These are phyloP conservation scores for Seriola aureovittata DNA, from an alignment of 2,113 vertebrate species.

Conservation along the genomic window DNA sequence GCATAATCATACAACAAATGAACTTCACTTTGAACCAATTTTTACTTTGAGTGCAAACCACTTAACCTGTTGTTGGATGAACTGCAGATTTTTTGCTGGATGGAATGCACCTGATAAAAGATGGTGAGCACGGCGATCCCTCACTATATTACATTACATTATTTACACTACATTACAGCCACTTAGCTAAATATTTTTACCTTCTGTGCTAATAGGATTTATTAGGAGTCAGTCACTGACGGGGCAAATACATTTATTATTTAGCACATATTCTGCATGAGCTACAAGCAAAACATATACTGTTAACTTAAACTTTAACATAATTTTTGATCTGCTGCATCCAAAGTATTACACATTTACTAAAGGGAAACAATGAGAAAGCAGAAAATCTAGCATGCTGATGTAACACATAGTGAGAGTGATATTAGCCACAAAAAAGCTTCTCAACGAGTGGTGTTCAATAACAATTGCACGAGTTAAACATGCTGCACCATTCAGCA, in stretches of 20 bases:
- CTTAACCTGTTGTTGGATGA: neutral
- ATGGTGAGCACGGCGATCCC: neutral
- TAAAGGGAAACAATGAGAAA: neutral
- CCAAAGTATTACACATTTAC: neutral
- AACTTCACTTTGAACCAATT: neutral
- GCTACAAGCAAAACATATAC: slow-evolving; percentile 14
- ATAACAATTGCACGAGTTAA: neutral
- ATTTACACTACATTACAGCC: too few species aligned
- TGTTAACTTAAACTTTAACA: slow-evolving; percentile 6
- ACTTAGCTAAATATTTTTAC: neutral
- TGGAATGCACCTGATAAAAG: neutral
- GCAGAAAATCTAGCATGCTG: neutral
- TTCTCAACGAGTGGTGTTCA: neutral
- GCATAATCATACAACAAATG: neutral
- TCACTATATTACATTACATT: neutral
- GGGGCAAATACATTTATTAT: slow-evolving; percentile 21
- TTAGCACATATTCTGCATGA: neutral
- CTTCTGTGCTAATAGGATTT: neutral
- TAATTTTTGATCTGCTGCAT: slow-evolving; percentile 3
- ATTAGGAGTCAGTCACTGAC: neutral
- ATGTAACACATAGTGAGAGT: neutral
- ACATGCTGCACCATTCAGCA: neutral
- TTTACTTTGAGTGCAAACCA: neutral
- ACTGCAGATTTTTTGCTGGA: neutral
- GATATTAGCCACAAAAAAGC: neutral